A percentile compares a stretch with the other conserved stretches of the same genome.
These are phyloP conservation scores for Rhyacichthys aspro DNA, from an alignment of 2,797 vertebrate genomes.

Conservation along the genomic window DNA sequence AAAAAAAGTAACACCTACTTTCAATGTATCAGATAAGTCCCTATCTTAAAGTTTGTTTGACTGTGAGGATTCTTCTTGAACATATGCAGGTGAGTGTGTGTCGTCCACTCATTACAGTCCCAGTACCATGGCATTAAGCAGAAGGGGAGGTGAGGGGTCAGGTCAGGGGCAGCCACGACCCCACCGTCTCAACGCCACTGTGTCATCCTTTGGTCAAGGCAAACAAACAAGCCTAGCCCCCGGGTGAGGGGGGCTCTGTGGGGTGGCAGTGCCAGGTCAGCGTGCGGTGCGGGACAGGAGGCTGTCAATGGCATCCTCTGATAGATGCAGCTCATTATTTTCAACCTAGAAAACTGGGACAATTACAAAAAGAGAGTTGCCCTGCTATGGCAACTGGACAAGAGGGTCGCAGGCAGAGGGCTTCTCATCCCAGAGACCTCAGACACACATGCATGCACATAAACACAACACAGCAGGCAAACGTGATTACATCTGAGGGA, in stretches of 20 bases:
- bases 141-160: conserved; percentile 72
- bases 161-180: conserved; percentile 74
- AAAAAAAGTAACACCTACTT: conserved; percentile 40
- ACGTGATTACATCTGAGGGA: conserved; percentile 25
- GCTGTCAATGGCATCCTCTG: conserved; percentile 63
- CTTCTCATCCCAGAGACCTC: conserved; percentile 48
- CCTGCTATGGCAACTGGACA: conserved; percentile 56
- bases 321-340: conserved; percentile 76
- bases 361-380: conserved; percentile 68
- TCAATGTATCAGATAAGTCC: conserved; percentile 31
- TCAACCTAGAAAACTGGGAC: conserved; percentile 67
- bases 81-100: conserved; percentile 44
- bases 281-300: conserved; percentile 60
- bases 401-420: conserved; percentile 56
- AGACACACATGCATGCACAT: conserved; percentile 19
- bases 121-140: conserved; percentile 70
- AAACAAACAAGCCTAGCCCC: conserved; percentile 78
- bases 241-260: conserved; percentile 64
- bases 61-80: conserved; percentile 17
- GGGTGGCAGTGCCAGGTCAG: conserved; percentile 75
- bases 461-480: conserved; percentile 13
- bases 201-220: conserved; percentile 75
- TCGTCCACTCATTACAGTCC: conserved; percentile 61
- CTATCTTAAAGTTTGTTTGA: conserved; percentile 27
- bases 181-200: conserved; percentile 66